Conservation (phyloP, 2,888 invertebrate genomes). For the Dusona sp. region DNA sequence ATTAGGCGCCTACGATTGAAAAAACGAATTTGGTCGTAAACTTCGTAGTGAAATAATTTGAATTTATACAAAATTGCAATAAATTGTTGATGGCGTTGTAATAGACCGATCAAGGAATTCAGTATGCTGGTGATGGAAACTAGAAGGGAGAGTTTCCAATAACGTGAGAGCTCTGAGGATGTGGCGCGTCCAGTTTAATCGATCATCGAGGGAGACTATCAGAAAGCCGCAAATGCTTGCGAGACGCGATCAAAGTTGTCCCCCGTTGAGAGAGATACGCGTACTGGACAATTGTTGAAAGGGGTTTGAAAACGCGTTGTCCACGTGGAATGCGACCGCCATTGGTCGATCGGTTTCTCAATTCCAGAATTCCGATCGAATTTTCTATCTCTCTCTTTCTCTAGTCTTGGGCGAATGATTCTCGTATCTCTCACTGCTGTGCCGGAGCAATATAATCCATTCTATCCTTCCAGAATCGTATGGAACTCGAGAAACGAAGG, state of each 20-base stretch:
- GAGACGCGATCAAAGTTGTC: slow-evolving; percentile 52
- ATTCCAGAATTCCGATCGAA: slow-evolving; percentile 71
- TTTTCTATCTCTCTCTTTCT: slow-evolving; percentile 53
- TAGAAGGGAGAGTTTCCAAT: slow-evolving; percentile 70
- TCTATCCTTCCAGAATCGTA: slow-evolving; percentile 55
- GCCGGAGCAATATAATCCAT: slow-evolving; percentile 64
- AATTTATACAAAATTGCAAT: not conserved
- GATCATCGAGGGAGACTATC: slow-evolving; percentile 52
- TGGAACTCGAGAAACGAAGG: slow-evolving; percentile 37
- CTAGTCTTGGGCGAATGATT: slow-evolving; percentile 31
- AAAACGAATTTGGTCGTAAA: not conserved
- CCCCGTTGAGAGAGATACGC: slow-evolving; percentile 50
- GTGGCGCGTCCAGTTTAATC: slow-evolving; percentile 55
- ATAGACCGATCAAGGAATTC: slow-evolving; percentile 61
- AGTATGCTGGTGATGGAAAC: not conserved
- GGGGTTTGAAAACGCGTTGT: slow-evolving; percentile 57
- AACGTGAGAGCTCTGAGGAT: slow-evolving; percentile 32
- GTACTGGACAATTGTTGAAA: slow-evolving; percentile 39
- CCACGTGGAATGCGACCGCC: slow-evolving; percentile 71
- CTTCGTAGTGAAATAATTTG: not conserved
- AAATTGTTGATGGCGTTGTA: slow-evolving; percentile 61
- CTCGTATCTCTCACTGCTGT: slow-evolving; percentile 25
- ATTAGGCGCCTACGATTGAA: not conserved
- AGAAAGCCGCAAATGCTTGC: slow-evolving; percentile 55
- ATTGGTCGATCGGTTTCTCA: slow-evolving; percentile 71